phyloP scores from a whole-genome alignment of 2,888 invertebrate species.

The Mellilla xanthometata region DNA sequence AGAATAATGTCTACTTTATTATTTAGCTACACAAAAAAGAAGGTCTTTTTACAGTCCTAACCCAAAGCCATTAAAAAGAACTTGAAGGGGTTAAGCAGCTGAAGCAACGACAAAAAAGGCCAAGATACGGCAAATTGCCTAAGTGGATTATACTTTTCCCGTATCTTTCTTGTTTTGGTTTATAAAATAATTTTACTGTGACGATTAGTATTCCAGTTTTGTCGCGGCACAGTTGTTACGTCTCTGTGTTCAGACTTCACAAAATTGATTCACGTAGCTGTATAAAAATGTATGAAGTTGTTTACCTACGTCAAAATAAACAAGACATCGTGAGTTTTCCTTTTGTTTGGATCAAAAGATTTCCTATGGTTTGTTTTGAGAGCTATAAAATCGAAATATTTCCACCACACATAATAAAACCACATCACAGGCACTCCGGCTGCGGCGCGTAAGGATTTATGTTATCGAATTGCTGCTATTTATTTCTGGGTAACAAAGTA shows the following conservation, averaged over 20 bases:
- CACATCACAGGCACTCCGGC: conserved; percentile 13
- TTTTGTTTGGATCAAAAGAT: conserved; percentile 29
- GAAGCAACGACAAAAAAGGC: conserved; percentile 39
- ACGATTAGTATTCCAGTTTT: conserved; percentile 32
- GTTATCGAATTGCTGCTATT: conserved; percentile 10
- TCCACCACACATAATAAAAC: conserved; percentile 18
- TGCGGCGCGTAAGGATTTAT: conserved; percentile 14
- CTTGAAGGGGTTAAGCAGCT: conserved; percentile 41
- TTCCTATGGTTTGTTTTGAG: conserved; percentile 21
- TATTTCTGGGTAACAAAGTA: conserved; percentile 1
- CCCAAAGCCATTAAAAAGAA: conserved; percentile 45
- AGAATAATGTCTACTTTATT: not conserved
- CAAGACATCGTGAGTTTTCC: conserved; percentile 23
- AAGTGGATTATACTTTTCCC: conserved; percentile 36
- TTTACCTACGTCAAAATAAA: conserved; percentile 35
- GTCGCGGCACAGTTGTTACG: conserved; percentile 29
- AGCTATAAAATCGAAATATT: conserved; percentile 24
- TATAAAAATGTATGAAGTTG: conserved; percentile 31
- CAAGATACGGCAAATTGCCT: conserved; percentile 40
- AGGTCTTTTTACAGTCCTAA: conserved; percentile 33
- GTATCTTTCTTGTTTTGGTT: conserved; percentile 35
- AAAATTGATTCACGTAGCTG: conserved; percentile 30
- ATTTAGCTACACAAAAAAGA: conserved; percentile 29
- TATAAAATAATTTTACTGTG: conserved; percentile 30
- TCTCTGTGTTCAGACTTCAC: conserved; percentile 29